Percentiles rank a stretch among this genome's conserved stretches.
Evolutionary conservation across 1,140 invertebrate species (phyloP).

Genomic region (Medauroidea extradentata): DNA sequence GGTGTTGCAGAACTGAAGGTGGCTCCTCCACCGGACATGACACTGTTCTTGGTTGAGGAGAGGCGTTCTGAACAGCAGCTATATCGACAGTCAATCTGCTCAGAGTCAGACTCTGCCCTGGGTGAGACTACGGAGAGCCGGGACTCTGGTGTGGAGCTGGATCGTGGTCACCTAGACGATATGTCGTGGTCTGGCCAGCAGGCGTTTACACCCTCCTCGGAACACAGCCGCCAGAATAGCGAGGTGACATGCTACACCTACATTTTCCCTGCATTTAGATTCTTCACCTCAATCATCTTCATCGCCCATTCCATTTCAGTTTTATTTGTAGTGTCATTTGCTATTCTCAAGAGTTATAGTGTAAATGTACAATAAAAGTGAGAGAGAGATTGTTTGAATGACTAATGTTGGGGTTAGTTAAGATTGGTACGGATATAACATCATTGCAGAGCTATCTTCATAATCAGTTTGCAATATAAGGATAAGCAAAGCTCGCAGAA

Average conservation of each 20-base stretch:
- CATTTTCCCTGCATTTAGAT: background rate
- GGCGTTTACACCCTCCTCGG: constrained; percentile 56
- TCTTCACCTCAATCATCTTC: background rate
- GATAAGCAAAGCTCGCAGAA: no score
- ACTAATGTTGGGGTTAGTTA: no score
- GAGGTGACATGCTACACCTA: constrained; percentile 38
- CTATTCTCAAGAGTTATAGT: no score
- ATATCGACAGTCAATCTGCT: constrained; percentile 50
- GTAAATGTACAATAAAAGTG: no score
- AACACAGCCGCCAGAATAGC: constrained; percentile 72
- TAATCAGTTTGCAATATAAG: no score
- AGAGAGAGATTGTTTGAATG: no score
- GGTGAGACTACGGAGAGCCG: constrained; percentile 53
- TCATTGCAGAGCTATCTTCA: no score
- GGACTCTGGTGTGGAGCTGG: constrained; percentile 71
- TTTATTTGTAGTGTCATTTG: no score
- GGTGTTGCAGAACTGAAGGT: constrained; percentile 50
- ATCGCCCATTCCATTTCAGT: no score
- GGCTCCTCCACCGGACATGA: constrained; percentile 73
- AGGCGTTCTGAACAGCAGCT: constrained; percentile 67
- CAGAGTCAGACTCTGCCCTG: constrained; percentile 49
- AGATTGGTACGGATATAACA: no score
- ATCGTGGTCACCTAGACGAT: constrained; percentile 52
- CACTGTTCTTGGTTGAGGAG: constrained; percentile 71
- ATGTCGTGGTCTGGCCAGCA: constrained; percentile 51